Percentiles rank a stretch among this genome's conserved stretches.
Conservation (phyloP, 2,888 invertebrate genomes). For the Dynastes grantii region DNA sequence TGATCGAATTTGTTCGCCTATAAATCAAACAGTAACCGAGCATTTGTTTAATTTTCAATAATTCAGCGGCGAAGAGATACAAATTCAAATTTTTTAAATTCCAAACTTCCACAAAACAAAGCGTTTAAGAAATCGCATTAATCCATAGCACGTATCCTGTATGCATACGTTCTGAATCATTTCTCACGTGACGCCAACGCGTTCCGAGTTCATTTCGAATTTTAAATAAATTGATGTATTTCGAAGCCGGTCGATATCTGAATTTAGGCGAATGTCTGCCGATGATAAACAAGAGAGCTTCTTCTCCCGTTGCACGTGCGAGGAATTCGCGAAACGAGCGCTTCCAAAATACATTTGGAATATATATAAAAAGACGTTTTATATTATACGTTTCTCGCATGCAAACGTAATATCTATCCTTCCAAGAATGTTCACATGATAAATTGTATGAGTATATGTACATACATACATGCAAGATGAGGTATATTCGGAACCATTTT, state of each 20-base stretch:
- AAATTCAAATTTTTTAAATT: neutral
- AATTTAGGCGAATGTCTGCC: neutral
- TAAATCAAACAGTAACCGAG: neutral
- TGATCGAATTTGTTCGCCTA: too few species aligned
- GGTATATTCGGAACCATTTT: neutral
- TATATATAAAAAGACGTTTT: slow-evolving; percentile 14
- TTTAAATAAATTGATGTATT: slow-evolving; percentile 20
- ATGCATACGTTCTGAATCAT: neutral
- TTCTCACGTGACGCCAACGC: neutral
- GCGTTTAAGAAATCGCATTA: neutral
- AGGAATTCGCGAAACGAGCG: slow-evolving; percentile 21
- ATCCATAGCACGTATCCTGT: neutral
- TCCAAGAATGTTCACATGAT: neutral
- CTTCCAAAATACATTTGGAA: slow-evolving; percentile 2
- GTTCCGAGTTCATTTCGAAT: neutral
- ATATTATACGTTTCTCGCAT: slow-evolving; percentile 3
- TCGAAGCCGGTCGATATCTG: neutral
- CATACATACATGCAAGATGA: too few species aligned
- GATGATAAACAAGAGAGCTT: slow-evolving; percentile 1
- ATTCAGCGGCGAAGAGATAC: neutral
- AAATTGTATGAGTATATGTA: neutral
- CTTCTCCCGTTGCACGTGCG: slow-evolving; percentile 9
- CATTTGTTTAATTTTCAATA: neutral
- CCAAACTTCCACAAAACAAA: neutral
- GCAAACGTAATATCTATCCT: neutral